These are phyloP conservation scores for Ptychoptera albimana DNA, from an alignment of 2,888 invertebrate genomes.

Conservation along the genomic window DNA sequence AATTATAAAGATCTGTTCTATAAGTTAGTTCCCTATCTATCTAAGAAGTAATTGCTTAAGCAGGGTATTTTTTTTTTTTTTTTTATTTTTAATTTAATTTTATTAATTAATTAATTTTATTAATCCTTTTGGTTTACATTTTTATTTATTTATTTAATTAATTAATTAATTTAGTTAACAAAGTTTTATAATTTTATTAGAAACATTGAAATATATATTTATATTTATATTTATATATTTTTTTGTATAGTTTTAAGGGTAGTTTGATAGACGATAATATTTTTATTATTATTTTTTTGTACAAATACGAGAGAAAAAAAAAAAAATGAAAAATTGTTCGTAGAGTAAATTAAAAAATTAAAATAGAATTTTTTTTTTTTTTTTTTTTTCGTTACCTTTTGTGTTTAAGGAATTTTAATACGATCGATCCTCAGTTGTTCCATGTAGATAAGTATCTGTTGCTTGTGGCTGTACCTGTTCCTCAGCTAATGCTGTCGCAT, in stretches of 20 bases:
- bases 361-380: constrained; percentile 4
- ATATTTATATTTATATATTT: too few species aligned
- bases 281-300: too few species aligned
- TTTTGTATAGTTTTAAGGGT: too few species aligned
- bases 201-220: too few species aligned
- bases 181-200: too few species aligned
- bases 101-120: background rate
- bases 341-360: too few species aligned
- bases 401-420: background rate
- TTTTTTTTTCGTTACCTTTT: constrained; percentile 2
- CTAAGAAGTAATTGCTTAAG: constrained; percentile 13
- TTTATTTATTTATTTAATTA: too few species aligned
- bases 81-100: constrained; percentile 2
- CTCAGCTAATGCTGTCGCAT: constrained; percentile 33
- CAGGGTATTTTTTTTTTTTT: constrained; percentile 9
- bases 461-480: constrained; percentile 50
- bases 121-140: background rate
- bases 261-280: too few species aligned
- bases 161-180: too few species aligned
- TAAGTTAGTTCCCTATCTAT: constrained; percentile 7
- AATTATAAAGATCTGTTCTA: background rate
- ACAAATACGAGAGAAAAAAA: too few species aligned
- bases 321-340: too few species aligned
- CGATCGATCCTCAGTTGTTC: constrained; percentile 30
- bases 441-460: constrained; percentile 39